Percentiles rank a stretch among this genome's conserved stretches.
Evolutionary conservation across 2,888 invertebrate genomes (phyloP).

Genomic region (Gymnocheta viridis): DNA sequence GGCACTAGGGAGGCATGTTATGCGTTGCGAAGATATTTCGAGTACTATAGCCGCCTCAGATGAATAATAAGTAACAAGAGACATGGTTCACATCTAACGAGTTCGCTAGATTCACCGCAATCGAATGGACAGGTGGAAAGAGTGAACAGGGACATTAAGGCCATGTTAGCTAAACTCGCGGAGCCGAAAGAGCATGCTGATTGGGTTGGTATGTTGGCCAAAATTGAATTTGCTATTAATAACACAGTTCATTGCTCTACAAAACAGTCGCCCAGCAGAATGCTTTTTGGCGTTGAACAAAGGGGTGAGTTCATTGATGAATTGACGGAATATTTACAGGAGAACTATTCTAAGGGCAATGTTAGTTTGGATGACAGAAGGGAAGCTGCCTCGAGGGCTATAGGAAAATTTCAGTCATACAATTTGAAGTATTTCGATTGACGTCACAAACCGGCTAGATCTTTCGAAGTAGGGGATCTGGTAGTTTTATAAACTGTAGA

Average conservation of each 20-base stretch:
- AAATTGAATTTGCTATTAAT: not conserved
- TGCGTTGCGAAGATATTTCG: not conserved
- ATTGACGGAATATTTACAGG: not conserved
- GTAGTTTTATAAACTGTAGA: not conserved
- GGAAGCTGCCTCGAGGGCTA: not conserved
- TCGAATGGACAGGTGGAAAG: not conserved
- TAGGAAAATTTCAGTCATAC: not conserved
- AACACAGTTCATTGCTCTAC: not conserved
- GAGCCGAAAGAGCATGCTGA: not conserved
- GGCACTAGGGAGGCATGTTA: not conserved
- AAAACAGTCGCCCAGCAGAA: not conserved
- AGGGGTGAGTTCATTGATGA: not conserved
- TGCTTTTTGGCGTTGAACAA: not conserved
- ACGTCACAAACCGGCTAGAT: not conserved
- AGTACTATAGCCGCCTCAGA: not conserved
- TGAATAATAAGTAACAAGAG: not conserved
- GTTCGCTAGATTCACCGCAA: not conserved
- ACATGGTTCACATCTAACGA: not conserved
- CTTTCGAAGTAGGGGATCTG: too few relatives aligned
- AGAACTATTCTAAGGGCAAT: not conserved
- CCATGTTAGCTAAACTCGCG: not conserved
- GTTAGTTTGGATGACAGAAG: not conserved
- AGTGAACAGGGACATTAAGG: not conserved
- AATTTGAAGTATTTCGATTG: not conserved
- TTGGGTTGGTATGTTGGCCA: not conserved